Evolutionary conservation across 2,888 invertebrate genomes (phyloP).

Genomic region (Zygogramma bicolorata): DNA sequence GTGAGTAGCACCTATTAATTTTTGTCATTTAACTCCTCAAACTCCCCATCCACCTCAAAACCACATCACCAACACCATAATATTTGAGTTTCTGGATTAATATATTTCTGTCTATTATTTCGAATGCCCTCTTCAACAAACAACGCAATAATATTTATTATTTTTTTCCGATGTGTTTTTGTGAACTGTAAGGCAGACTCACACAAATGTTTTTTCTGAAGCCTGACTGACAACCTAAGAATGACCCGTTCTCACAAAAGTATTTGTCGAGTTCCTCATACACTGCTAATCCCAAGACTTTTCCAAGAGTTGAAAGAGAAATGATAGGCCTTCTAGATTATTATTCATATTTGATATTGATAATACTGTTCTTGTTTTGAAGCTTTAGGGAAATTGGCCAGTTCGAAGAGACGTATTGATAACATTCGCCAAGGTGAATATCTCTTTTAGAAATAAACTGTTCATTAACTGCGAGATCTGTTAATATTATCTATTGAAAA

Average conservation of each 20-base stretch:
- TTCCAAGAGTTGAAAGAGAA: background rate
- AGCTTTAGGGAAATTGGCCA: background rate
- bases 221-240: background rate
- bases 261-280: background rate
- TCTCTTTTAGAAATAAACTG: background rate
- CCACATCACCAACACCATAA: background rate
- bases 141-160: background rate
- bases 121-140: constrained; percentile 8
- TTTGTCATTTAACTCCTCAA: background rate
- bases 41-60: background rate
- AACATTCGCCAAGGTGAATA: background rate
- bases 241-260: background rate
- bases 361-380: background rate
- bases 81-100: constrained; percentile 11
- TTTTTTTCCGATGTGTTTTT: background rate
- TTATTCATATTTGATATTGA: background rate
- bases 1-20: constrained; percentile 7
- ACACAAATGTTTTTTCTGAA: background rate
- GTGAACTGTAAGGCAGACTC: background rate
- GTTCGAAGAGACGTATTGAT: background rate
- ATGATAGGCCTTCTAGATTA: background rate
- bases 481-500: no score
- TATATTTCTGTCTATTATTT: constrained; percentile 18
- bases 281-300: background rate
- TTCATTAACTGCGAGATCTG: no score